Base-by-base conservation (phyloP, 2,113 vertebrate species). In the Gopherus evgoodei region DNA sequence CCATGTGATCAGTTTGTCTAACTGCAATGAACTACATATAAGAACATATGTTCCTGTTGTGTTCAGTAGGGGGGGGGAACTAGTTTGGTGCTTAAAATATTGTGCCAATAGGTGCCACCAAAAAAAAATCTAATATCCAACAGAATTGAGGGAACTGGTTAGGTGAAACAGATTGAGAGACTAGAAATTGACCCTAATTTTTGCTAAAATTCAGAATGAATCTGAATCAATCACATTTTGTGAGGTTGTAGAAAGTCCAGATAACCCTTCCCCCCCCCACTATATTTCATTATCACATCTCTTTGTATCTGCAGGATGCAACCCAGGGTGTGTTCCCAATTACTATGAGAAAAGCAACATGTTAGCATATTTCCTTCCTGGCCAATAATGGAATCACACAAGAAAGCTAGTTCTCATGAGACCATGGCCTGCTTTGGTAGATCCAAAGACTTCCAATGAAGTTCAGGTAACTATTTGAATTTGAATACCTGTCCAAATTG, bases 1-100 rank as follows among this genome's bases (percentile, higher is more conserved):
- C 8, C 4, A 0, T 9, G 16, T 0, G 1, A 0, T 1, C 8
- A 8, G 83, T 29, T 56, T 13, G 4, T 11, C 25, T 47, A 5
- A 50, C 49, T 4, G 0, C 22, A 2, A 11, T 0, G 17, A 25
- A n/a, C 13, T 42, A 76, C 38, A 25, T 42, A 76, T 11, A 76
- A 12, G 5, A 76, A 47, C 72, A 44, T 42, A 44, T 42, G 27
- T 24, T 24, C 38, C 22, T 25, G 27, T 17, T 1, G 21, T 7
- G 2, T 24, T 29, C 10, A 1, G 0, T 17, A 27, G 19, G 35
- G 19, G 9, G 38, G 42, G 42, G 4, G 4, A 75, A 72, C 65
- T 75, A 75, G 54, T 25, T 62, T 3, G 1, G 24, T 25, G 50
- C 7, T 42, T 9, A 10, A 44, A 44, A 7, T 1, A 0, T 8